These are phyloP conservation scores for Scomberomorus guttatus DNA, from an alignment of 2,797 vertebrate species.

Conservation along the genomic window DNA sequence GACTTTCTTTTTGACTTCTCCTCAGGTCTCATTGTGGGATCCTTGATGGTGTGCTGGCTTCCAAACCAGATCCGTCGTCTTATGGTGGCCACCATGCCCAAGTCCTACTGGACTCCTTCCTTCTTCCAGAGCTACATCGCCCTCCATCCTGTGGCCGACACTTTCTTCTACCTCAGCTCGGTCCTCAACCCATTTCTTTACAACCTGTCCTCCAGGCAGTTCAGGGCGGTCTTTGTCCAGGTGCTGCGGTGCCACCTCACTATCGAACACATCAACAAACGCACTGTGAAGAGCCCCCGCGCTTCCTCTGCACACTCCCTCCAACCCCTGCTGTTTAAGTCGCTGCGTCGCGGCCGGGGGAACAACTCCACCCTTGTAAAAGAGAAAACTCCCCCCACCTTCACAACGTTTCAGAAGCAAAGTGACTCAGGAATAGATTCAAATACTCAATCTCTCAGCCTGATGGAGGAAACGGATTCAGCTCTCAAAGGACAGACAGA, in stretches of 20 bases:
- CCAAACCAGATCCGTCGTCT: conserved; percentile 94
- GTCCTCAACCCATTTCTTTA: conserved; percentile 96
- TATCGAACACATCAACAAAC: conserved; percentile 89
- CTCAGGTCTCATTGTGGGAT: conserved; percentile 91
- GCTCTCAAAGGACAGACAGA: neutral
- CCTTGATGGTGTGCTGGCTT: conserved; percentile 93
- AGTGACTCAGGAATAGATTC: conserved; percentile 53
- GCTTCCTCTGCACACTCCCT: conserved; percentile 68
- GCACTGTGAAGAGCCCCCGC: conserved; percentile 69
- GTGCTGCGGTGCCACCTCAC: conserved; percentile 90
- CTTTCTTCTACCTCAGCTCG: conserved; percentile 98
- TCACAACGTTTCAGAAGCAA: conserved; percentile 42
- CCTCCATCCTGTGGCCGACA: conserved; percentile 90
- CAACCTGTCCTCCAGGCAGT: conserved; percentile 94
- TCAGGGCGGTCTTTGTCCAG: conserved; percentile 92
- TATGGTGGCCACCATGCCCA: conserved; percentile 90
- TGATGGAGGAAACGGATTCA: conserved; percentile 25
- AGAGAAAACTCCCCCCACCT: conserved; percentile 8
- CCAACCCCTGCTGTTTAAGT: conserved; percentile 82
- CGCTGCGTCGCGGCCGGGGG: conserved; percentile 55
- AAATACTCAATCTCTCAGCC: neutral
- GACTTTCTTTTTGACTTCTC: neutral
- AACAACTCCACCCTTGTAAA: neutral
- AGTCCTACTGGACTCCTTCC: conserved; percentile 86
- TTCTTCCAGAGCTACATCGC: conserved; percentile 89